Conservation (phyloP, 2,797 vertebrate species). For the Ataeniobius toweri region DNA sequence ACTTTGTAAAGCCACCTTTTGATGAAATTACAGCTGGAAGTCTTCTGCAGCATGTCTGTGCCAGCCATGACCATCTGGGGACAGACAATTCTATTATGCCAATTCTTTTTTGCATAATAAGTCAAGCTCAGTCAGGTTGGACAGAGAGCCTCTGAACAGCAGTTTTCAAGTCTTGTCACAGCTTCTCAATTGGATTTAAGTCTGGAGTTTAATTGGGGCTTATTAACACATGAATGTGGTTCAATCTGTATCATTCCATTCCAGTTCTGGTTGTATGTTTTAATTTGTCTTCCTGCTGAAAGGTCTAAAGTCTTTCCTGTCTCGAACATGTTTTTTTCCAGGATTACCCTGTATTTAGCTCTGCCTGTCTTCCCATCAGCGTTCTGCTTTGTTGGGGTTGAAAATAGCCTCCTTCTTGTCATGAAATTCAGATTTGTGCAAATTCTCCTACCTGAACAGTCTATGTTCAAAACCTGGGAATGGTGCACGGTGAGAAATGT, state of each 20-base stretch:
- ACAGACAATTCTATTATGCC: not conserved
- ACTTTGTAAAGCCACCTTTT: not conserved
- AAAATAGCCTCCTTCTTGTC: not conserved
- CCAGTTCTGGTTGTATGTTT: not conserved
- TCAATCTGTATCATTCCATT: not conserved
- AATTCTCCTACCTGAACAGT: not conserved
- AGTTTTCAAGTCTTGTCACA: not conserved
- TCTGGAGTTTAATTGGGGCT: not conserved
- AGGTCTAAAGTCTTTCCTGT: not conserved
- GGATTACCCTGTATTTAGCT: not conserved
- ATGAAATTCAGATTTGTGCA: not conserved
- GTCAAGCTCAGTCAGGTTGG: not conserved
- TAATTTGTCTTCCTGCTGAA: not conserved
- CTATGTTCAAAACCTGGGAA: not conserved
- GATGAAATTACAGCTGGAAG: conserved; percentile 3
- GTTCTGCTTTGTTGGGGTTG: too few relatives aligned
- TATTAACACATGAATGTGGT: not conserved
- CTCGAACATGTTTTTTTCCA: not conserved
- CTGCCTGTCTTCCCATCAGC: not conserved
- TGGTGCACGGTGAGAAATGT: not conserved
- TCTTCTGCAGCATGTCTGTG: not conserved
- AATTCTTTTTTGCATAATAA: not conserved
- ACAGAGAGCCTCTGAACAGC: not conserved
- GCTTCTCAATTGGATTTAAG: not conserved
- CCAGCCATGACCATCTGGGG: not conserved